Percentiles rank a stretch among this genome's conserved stretches.
Conservation (phyloP, 2,888 invertebrate genomes). For the Sericinus montela region DNA sequence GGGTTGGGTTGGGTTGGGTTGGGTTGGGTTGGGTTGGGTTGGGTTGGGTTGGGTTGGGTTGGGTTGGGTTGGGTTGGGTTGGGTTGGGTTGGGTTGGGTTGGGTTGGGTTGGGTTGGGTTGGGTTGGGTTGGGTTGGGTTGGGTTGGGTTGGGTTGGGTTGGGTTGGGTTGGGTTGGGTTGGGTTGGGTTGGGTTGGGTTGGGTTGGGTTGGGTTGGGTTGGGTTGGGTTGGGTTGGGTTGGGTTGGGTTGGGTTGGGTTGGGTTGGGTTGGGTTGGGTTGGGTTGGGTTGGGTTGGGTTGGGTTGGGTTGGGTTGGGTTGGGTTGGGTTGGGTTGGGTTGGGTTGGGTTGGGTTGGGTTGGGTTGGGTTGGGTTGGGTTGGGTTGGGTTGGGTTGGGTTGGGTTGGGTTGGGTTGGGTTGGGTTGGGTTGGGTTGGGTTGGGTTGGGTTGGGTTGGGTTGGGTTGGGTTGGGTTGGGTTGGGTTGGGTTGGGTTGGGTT, state of each 20-base stretch:
- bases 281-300: background rate
- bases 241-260: background rate
- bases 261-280: background rate
- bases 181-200: background rate
- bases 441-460: constrained; percentile 21
- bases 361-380: background rate
- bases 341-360: background rate
- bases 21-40: too few relatives aligned
- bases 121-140: constrained; percentile 20
- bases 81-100: too few relatives aligned
- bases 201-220: background rate
- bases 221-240: background rate
- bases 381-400: constrained; percentile 24
- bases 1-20: too few relatives aligned
- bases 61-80: too few relatives aligned
- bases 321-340: background rate
- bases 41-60: too few relatives aligned
- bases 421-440: constrained; percentile 22
- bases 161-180: constrained; percentile 25
- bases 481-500: background rate
- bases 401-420: constrained; percentile 25
- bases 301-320: constrained; percentile 16
- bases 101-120: constrained; percentile 12
- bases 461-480: background rate
- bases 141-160: constrained; percentile 20